Evolutionary conservation across 2,113 vertebrate species (phyloP), one percentile per base, ranked within the genome.

Genomic region (Bungarus multicinctus): DNA sequence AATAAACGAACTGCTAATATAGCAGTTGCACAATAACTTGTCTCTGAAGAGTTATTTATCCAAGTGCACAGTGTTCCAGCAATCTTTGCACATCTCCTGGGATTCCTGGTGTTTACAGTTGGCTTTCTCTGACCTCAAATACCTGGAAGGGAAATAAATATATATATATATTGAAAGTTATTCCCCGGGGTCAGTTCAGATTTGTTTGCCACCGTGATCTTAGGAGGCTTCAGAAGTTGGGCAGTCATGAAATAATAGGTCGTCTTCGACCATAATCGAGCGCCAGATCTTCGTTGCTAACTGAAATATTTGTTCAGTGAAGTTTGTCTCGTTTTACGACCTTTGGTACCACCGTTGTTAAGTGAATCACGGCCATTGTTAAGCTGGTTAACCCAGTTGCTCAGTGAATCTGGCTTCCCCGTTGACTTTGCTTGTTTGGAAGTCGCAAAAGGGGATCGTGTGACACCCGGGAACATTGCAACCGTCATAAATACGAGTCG

Each of bases 331-430:
- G 0, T 69, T 69, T 34, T 34, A 34, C 14, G 1, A 1, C 30
- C 12, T 69, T 16, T 12, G 14, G 1, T n/a, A 30, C 30, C 30
- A 34, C 30, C 0, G 5, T 69, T 69, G 64, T 34, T 6, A 69
- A n/a, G 30, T n/a, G 64, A 69, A 18, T 16, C 5, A 0, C 2
- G 0, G 64, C 64, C 2, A 14, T n/a, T n/a, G 60, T 69, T n/a
- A 69, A n/a, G 30, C 64, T 34, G 4, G 64, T 69, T 34, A 34
- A 34, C 2, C 0, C 2, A 2, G 64, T 34, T 16, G 4, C 18
- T 69, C 0, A 69, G 30, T 69, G 64, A 69, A 5, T 6, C 30
- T 34, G 11, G 60, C 60, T 30, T 30, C 58, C 58, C 60, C 27
- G 4, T 64, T 64, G 60, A n/a, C 27, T 14, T n/a, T 5, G 27